Conservation (phyloP, 2,113 vertebrate species). For the Dicaeum eximium region DNA sequence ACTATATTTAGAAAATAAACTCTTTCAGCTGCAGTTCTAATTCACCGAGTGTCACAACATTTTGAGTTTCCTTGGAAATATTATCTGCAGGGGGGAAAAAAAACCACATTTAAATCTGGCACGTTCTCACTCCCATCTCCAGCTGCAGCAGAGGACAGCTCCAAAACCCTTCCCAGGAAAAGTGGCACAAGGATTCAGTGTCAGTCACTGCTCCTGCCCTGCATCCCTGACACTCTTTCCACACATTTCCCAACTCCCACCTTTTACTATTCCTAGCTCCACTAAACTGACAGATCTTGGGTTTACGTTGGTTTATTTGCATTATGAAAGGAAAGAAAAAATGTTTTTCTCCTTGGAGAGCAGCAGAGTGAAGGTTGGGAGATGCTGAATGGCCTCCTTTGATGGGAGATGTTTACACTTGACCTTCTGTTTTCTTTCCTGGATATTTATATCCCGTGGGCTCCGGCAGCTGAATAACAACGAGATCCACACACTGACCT, state of each 20-base stretch:
- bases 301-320: not conserved
- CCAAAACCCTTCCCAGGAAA: not conserved
- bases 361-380: not conserved
- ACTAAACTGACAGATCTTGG: not conserved
- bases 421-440: conserved; percentile 15
- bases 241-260: not conserved
- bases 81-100: not conserved
- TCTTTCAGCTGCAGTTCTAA: not conserved
- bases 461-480: not conserved
- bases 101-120: not conserved
- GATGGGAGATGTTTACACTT: not conserved
- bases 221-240: not conserved
- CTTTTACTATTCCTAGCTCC: not conserved
- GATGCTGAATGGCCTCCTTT: not conserved
- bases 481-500: not conserved
- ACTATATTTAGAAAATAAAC: conserved; percentile 28
- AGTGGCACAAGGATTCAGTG: not conserved
- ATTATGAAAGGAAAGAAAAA: not conserved
- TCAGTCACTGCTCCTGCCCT: not conserved
- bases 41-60: not conserved
- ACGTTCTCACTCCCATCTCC: not conserved
- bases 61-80: not conserved
- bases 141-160: not conserved
- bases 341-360: not conserved
- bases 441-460: not conserved